phyloP scores from a whole-genome alignment of 2,888 invertebrate genomes.

The Drosophila quasianomalipes region DNA sequence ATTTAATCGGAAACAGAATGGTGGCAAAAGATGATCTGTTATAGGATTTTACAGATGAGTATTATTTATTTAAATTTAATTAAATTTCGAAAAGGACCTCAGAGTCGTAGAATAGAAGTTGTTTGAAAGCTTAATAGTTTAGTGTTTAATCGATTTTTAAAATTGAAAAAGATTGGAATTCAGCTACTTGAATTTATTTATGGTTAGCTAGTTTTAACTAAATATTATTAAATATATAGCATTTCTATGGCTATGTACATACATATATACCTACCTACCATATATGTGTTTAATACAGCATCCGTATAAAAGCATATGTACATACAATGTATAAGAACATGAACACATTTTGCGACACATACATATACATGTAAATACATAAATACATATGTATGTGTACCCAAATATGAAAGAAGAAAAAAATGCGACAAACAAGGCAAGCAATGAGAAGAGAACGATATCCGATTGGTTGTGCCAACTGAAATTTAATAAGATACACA shows the following conservation, averaged over 20 bases:
- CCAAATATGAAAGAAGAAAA: slow-evolving; percentile 13
- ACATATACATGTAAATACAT: not conserved
- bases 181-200: not conserved
- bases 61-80: not conserved
- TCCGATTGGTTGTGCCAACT: slow-evolving; percentile 80
- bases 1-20: not conserved
- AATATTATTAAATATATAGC: not conserved
- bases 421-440: slow-evolving; percentile 20
- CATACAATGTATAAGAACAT: slow-evolving; percentile 11
- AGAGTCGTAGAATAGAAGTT: not conserved
- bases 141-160: not conserved
- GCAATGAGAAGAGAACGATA: slow-evolving; percentile 63
- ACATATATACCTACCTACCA: too few species aligned
- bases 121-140: not conserved
- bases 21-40: not conserved
- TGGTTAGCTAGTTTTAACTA: not conserved
- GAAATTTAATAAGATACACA: slow-evolving; percentile 71
- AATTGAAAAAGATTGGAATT: not conserved
- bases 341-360: slow-evolving; percentile 4
- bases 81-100: not conserved
- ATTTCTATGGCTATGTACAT: not conserved
- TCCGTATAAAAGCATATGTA: not conserved
- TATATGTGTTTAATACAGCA: not conserved
- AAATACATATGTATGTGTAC: slow-evolving; percentile 3
- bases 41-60: not conserved